These are phyloP conservation scores for Nebria ingens DNA, from an alignment of 1,140 invertebrate species.

Conservation along the genomic window DNA sequence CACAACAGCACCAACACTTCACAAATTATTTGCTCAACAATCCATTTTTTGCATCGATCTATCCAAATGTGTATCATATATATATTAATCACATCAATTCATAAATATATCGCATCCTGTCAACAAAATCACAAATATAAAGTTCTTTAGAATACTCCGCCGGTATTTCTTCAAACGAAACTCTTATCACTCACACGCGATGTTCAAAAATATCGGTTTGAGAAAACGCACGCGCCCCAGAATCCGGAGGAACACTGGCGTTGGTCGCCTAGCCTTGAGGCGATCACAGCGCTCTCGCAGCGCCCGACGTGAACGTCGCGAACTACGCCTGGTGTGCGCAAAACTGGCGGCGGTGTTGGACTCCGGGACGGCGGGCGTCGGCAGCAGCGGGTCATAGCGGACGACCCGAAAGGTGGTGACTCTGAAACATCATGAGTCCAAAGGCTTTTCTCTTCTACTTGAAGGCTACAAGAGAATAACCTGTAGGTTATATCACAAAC, in stretches of 20 bases:
- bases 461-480: too few relatives aligned
- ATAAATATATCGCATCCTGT: too few relatives aligned
- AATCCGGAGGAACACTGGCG: neutral
- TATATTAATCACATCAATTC: too few relatives aligned
- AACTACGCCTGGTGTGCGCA: constrained; percentile 3
- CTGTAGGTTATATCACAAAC: neutral
- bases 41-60: too few relatives aligned
- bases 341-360: too few relatives aligned
- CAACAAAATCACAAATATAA: too few relatives aligned
- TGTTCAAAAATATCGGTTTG: neutral
- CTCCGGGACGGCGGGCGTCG: too few relatives aligned
- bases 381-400: too few relatives aligned
- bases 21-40: too few relatives aligned
- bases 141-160: too few relatives aligned
- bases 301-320: neutral
- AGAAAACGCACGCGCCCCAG: neutral
- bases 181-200: neutral
- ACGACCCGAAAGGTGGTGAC: constrained; percentile 1
- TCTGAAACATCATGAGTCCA: neutral
- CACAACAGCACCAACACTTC: too few relatives aligned
- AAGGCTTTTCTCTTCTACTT: neutral
- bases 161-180: neutral
- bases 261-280: neutral
- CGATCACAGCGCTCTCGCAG: neutral
- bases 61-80: too few relatives aligned